Evolutionary conservation across 2,113 vertebrate species (phyloP).

Genomic region (Microcebus tavaratra): DNA sequence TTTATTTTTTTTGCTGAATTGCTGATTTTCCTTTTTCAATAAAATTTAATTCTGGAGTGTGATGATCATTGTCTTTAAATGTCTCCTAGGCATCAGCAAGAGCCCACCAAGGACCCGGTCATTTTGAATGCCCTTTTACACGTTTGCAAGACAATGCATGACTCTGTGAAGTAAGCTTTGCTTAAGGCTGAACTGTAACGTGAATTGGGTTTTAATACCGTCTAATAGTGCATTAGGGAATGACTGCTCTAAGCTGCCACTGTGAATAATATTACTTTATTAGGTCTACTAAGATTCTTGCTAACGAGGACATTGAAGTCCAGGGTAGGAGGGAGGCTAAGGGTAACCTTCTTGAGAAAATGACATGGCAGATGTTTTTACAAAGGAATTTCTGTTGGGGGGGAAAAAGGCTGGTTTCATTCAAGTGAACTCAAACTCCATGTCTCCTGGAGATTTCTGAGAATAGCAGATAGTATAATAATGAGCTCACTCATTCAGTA

Average conservation of each 20-base stretch:
- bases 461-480: background rate
- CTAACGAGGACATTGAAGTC: background rate
- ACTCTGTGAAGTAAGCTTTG: constrained; percentile 95
- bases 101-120: constrained; percentile 95
- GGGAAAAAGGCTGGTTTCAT: background rate
- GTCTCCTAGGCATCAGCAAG: constrained; percentile 91
- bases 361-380: constrained; percentile 41
- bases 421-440: background rate
- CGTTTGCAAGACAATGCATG: constrained; percentile 98
- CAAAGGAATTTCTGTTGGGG: background rate
- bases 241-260: background rate
- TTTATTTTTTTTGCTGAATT: constrained; percentile 82
- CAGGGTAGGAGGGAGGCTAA: background rate
- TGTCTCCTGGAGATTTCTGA: constrained; percentile 38
- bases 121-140: constrained; percentile 98
- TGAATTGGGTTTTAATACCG: background rate
- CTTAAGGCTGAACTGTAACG: background rate
- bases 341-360: constrained; percentile 17
- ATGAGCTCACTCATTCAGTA: background rate
- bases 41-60: constrained; percentile 86
- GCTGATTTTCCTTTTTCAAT: constrained; percentile 83
- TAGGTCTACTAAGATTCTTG: background rate
- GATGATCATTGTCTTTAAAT: constrained; percentile 65
- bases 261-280: background rate
- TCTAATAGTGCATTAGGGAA: background rate